Evolutionary conservation across 2,113 vertebrate genomes (phyloP).

Genomic region (Asarcornis scutulata): DNA sequence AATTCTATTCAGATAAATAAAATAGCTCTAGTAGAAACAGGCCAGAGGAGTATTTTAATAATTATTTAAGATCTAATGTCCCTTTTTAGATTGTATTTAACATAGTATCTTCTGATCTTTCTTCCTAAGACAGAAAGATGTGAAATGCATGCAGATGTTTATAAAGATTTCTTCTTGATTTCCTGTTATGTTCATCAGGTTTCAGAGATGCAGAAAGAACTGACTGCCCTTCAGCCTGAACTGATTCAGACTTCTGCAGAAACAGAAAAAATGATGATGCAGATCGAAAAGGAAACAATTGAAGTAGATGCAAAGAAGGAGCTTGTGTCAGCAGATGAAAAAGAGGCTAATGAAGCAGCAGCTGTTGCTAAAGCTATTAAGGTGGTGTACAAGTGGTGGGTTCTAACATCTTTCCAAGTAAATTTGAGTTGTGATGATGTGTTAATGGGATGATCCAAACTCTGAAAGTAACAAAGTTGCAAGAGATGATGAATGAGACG

Average conservation of each 20-base stretch:
- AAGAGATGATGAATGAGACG: background rate
- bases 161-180: background rate
- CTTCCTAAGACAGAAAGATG: background rate
- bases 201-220: constrained; percentile 87
- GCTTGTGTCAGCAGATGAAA: constrained; percentile 88
- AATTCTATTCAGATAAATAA: background rate
- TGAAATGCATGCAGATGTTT: background rate
- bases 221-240: constrained; percentile 91
- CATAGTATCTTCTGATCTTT: background rate
- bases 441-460: background rate
- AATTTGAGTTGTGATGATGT: background rate
- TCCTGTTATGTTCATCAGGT: constrained; percentile 75
- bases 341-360: constrained; percentile 88
- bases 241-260: constrained; percentile 88
- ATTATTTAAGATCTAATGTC: background rate
- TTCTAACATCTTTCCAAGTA: background rate
- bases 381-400: constrained; percentile 59
- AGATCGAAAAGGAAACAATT: constrained; percentile 86
- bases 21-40: background rate
- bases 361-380: constrained; percentile 87
- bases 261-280: constrained; percentile 89
- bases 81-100: background rate
- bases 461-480: background rate
- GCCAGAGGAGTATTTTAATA: background rate
- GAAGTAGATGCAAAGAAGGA: constrained; percentile 92